A percentile compares a stretch with the other conserved stretches of the same genome.
These are phyloP conservation scores for Ptychochromis oligacanthus DNA, from an alignment of 2,113 vertebrate species.

Conservation along the genomic window DNA sequence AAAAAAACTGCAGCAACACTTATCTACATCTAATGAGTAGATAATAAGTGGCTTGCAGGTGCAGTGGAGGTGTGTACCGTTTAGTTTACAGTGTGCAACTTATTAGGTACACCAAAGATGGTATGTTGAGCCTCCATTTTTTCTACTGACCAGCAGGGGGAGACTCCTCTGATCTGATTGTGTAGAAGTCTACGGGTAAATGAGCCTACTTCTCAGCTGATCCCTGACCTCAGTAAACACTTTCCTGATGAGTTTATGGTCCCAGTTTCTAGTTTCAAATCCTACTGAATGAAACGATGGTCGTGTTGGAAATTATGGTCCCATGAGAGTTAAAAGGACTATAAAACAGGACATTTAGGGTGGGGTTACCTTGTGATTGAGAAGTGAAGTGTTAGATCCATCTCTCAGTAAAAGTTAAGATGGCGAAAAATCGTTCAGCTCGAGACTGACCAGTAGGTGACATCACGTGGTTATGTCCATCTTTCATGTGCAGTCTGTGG, in stretches of 20 bases:
- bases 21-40: background rate
- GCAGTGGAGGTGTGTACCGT: fast-evolving
- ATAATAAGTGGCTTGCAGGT: background rate
- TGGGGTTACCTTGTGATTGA: fast-evolving
- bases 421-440: fast-evolving
- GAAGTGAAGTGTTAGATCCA: no score
- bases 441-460: no score
- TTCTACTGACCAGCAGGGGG: background rate
- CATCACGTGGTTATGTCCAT: background rate
- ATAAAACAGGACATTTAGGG: background rate
- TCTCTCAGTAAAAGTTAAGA: background rate
- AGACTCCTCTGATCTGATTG: background rate
- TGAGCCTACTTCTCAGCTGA: no score
- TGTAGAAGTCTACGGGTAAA: no score
- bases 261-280: background rate
- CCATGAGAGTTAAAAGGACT: background rate
- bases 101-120: background rate
- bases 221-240: background rate
- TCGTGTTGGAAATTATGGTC: background rate
- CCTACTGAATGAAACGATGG: background rate
- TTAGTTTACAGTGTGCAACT: background rate
- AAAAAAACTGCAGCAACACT: background rate
- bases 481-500: background rate
- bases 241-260: background rate
- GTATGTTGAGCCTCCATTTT: no score